phyloP scores from a whole-genome alignment of 1,140 invertebrate species.

The Panagrolaimus sp. region DNA sequence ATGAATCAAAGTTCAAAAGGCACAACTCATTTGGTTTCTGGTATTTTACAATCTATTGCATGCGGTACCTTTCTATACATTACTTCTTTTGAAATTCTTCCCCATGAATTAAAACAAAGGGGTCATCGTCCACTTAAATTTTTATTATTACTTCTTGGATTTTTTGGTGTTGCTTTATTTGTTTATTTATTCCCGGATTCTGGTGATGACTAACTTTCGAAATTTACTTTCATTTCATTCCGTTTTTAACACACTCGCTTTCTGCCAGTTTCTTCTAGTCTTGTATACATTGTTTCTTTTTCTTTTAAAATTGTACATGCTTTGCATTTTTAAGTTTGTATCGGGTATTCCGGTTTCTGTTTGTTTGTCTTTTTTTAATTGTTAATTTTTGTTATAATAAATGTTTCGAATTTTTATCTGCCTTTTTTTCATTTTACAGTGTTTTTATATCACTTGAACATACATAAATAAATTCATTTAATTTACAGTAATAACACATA shows the following conservation, averaged over 20 bases:
- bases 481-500: too few relatives aligned
- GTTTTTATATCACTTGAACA: too few relatives aligned
- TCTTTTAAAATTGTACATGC: neutral
- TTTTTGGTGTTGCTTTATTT: conserved; percentile 55
- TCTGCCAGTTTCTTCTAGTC: neutral
- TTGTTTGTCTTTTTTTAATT: too few relatives aligned
- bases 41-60: conserved; percentile 65
- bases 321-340: neutral
- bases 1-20: conserved; percentile 27
- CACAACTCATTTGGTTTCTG: conserved; percentile 32
- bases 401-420: too few relatives aligned
- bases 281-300: neutral
- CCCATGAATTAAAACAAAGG: conserved; percentile 59
- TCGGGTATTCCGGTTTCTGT: too few relatives aligned
- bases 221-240: neutral
- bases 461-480: too few relatives aligned
- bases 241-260: neutral
- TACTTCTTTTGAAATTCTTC: conserved; percentile 82
- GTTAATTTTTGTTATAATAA: too few relatives aligned
- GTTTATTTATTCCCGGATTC: conserved; percentile 51
- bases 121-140: conserved; percentile 62
- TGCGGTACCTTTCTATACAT: conserved; percentile 85
- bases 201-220: conserved; percentile 24
- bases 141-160: conserved; percentile 62
- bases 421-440: too few relatives aligned